These are phyloP conservation scores for Gyps fulvus DNA, from an alignment of 2,113 vertebrate genomes.

Conservation along the genomic window DNA sequence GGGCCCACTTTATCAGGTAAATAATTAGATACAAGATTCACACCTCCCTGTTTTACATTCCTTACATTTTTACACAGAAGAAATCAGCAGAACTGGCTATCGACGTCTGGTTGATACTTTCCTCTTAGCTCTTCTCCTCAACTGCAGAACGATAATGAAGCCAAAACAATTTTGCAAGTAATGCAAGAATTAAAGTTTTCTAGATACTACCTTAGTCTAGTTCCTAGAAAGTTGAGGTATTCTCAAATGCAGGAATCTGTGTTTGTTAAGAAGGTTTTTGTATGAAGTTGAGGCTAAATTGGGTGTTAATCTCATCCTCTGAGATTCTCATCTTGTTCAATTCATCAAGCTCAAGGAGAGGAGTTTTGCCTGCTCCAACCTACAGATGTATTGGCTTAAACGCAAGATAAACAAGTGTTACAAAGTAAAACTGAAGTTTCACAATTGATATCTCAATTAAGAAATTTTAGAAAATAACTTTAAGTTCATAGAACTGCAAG, in stretches of 20 bases:
- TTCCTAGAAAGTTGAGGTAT: background rate
- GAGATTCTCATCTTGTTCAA: background rate
- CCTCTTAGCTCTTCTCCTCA: background rate
- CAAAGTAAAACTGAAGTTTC: background rate
- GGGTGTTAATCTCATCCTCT: background rate
- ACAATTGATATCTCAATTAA: background rate
- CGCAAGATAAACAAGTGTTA: background rate
- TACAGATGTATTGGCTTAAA: background rate
- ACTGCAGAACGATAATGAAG: background rate
- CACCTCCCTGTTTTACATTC: background rate
- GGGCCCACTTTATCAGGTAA: background rate
- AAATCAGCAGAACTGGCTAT: background rate
- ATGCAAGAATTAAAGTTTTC: background rate
- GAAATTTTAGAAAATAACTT: background rate
- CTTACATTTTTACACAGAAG: background rate
- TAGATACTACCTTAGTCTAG: background rate
- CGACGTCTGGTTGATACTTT: background rate
- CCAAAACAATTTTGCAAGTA: background rate
- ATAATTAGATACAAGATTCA: background rate
- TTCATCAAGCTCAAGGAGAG: background rate
- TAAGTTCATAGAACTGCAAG: background rate
- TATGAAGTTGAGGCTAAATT: background rate
- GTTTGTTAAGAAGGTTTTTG: background rate
- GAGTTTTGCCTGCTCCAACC: background rate
- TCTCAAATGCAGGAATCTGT: background rate